Evolutionary conservation across 2,797 vertebrate genomes (phyloP).

Genomic region (Iguana delicatissima): DNA sequence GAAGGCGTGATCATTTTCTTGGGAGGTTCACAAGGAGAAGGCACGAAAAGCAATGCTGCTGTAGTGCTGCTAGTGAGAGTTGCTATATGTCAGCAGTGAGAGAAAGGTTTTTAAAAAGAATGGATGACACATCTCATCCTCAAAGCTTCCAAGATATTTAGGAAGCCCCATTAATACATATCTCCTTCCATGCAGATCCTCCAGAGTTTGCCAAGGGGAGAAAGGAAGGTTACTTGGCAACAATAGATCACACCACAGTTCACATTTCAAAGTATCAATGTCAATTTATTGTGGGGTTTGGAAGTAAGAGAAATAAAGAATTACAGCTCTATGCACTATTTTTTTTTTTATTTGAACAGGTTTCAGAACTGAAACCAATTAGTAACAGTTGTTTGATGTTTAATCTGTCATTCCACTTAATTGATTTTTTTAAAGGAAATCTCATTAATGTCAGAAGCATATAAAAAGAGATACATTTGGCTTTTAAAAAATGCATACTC

Average conservation of each 20-base stretch:
- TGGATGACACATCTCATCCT: slow-evolving; percentile 39
- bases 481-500: slow-evolving; percentile 31
- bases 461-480: slow-evolving; percentile 37
- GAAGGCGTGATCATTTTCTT: slow-evolving; percentile 36
- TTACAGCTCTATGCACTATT: background rate
- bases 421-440: slow-evolving; percentile 51
- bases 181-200: background rate
- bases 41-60: slow-evolving; percentile 26
- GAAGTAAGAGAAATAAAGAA: slow-evolving; percentile 43
- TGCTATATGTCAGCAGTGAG: background rate
- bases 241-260: slow-evolving; percentile 47
- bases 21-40: slow-evolving; percentile 5
- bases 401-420: slow-evolving; percentile 62
- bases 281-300: slow-evolving; percentile 7
- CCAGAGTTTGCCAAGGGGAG: background rate
- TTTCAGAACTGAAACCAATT: slow-evolving; percentile 16
- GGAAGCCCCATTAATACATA: slow-evolving; percentile 1
- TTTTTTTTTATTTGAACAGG: background rate
- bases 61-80: background rate
- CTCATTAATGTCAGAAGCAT: slow-evolving; percentile 51
- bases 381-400: slow-evolving; percentile 48
- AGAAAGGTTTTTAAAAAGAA: slow-evolving; percentile 30
- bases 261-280: slow-evolving; percentile 52
- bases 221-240: slow-evolving; percentile 53
- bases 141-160: slow-evolving; percentile 20